Percentiles rank a stretch among this genome's conserved stretches.
phyloP scores from a whole-genome alignment of 2,113 vertebrate genomes.

The Leptodactylus fuscus region DNA sequence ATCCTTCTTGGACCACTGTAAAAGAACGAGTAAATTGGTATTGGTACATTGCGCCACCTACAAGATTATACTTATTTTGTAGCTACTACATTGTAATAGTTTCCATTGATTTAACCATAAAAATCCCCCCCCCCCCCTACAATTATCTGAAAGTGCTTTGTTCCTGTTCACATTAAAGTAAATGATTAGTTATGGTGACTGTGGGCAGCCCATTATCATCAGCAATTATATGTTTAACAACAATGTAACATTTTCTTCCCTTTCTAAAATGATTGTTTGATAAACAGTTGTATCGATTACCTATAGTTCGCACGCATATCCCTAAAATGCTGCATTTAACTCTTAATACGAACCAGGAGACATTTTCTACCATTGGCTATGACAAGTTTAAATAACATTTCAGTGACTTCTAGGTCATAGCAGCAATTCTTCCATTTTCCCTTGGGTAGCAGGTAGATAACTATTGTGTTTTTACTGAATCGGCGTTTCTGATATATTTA shows the following conservation, averaged over 20 bases:
- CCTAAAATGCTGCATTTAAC: background rate
- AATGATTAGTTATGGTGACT: background rate
- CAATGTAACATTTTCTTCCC: background rate
- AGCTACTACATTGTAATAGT: background rate
- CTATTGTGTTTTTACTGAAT: constrained; percentile 33
- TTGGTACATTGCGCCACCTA: too few relatives aligned
- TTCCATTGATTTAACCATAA: background rate
- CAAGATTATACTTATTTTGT: too few relatives aligned
- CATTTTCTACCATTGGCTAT: background rate
- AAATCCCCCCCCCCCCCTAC: background rate
- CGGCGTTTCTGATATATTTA: background rate
- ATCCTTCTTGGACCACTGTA: too few relatives aligned
- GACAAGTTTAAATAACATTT: background rate
- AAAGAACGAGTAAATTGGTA: too few relatives aligned
- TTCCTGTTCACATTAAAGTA: background rate
- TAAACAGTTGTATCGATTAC: constrained; percentile 24
- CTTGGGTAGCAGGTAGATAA: background rate
- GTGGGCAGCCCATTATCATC: background rate
- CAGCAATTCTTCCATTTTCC: background rate
- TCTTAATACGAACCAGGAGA: background rate
- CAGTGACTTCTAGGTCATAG: background rate
- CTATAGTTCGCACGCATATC: background rate
- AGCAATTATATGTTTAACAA: constrained; percentile 12
- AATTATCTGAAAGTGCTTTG: too few relatives aligned
- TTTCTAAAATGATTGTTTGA: background rate